Evolutionary conservation across 2,888 invertebrate species (phyloP).

Genomic region (Drosophila anomalipes): DNA sequence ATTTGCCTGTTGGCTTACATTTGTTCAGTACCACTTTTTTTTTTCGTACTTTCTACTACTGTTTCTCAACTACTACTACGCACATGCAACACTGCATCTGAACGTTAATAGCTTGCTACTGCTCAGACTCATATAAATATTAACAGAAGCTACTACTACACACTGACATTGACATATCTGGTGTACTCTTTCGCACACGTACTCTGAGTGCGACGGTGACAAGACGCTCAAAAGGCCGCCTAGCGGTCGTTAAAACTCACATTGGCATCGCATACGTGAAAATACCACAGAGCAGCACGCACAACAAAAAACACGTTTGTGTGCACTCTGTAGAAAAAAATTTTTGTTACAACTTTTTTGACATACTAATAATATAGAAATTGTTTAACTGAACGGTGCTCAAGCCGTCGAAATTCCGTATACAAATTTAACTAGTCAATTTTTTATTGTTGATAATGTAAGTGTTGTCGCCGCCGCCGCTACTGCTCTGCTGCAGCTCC

Average conservation of each 20-base stretch:
- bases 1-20: slow-evolving; percentile 46
- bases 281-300: slow-evolving; percentile 70
- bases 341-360: slow-evolving; percentile 57
- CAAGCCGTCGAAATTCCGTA: slow-evolving; percentile 78
- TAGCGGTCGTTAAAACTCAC: slow-evolving; percentile 61
- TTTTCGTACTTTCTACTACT: slow-evolving; percentile 51
- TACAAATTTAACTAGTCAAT: slow-evolving; percentile 79
- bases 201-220: slow-evolving; percentile 42
- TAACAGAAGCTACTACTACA: slow-evolving; percentile 58
- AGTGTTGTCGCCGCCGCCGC: slow-evolving; percentile 32
- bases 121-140: slow-evolving; percentile 38
- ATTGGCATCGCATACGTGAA: slow-evolving; percentile 61
- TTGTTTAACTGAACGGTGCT: slow-evolving; percentile 71
- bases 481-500: slow-evolving; percentile 2
- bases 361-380: slow-evolving; percentile 54
- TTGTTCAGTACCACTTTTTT: slow-evolving; percentile 25
- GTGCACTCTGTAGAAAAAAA: slow-evolving; percentile 61
- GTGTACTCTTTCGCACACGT: slow-evolving; percentile 65
- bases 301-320: slow-evolving; percentile 66
- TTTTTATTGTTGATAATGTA: slow-evolving; percentile 81
- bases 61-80: slow-evolving; percentile 47
- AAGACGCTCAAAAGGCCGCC: slow-evolving; percentile 68
- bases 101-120: slow-evolving; percentile 48
- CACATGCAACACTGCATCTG: slow-evolving; percentile 72
- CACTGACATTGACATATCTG: slow-evolving; percentile 71